Percentiles rank a stretch among this genome's conserved stretches.
phyloP scores from a whole-genome alignment of 92 coral and sea anemone species.

The Porites cylindrica region DNA sequence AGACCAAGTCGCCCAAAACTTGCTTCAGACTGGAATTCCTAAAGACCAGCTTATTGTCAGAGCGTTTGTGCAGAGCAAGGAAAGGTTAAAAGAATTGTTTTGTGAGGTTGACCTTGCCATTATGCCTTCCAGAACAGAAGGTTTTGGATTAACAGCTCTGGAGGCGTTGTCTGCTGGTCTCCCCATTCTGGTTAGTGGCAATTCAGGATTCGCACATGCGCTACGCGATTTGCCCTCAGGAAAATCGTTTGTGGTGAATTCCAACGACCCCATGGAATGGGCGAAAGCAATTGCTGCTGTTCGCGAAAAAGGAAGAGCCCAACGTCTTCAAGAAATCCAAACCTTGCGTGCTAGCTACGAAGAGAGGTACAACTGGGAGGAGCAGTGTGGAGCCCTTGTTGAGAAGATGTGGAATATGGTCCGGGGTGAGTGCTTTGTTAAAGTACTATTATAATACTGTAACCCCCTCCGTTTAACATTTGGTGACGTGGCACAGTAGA shows the following conservation, averaged over 20 bases:
- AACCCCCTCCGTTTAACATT: no score
- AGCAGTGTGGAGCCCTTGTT: not conserved
- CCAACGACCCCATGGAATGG: not conserved
- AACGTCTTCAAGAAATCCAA: not conserved
- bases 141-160: not conserved
- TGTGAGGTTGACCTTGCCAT: not conserved
- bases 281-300: not conserved
- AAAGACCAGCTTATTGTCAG: not conserved
- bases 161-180: not conserved
- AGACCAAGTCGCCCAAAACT: not conserved
- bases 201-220: not conserved
- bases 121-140: not conserved
- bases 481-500: no score
- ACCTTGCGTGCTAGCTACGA: not conserved
- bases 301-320: not conserved
- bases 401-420: not conserved
- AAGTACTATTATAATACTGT: no score
- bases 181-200: not conserved
- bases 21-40: not conserved
- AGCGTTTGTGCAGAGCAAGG: not conserved
- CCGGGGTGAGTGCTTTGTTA: not conserved
- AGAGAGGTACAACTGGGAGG: not conserved
- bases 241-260: not conserved
- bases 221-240: not conserved
- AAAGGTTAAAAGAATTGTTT: not conserved